A percentile compares a stretch with the other conserved stretches of the same genome.
Conservation (phyloP, 2,888 invertebrate genomes). For the Spicauda simplicius region DNA sequence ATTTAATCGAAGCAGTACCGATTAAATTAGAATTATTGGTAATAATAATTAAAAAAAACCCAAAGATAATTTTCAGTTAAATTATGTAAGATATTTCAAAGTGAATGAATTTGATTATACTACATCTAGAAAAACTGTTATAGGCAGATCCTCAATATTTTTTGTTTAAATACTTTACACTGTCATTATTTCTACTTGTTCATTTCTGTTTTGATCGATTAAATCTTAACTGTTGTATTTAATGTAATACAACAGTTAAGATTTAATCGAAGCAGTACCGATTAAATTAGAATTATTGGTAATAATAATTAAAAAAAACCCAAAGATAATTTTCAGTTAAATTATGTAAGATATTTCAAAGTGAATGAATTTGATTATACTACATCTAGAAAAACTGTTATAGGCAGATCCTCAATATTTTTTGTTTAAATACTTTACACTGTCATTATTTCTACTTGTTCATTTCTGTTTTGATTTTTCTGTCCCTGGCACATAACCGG, state of each 20-base stretch:
- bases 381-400: background rate
- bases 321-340: no score
- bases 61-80: no score
- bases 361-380: constrained; percentile 11
- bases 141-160: constrained; percentile 5
- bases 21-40: no score
- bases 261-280: no score
- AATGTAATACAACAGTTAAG: no score
- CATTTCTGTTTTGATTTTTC: constrained; percentile 73
- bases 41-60: no score
- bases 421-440: constrained; percentile 16
- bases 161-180: constrained; percentile 16
- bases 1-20: no score
- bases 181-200: constrained; percentile 64
- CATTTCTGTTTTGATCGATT: constrained; percentile 71
- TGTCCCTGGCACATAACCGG: constrained; percentile 78
- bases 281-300: no score
- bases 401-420: constrained; percentile 5
- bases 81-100: background rate
- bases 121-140: background rate
- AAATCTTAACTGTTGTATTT: no score
- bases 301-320: no score
- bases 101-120: constrained; percentile 11
- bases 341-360: background rate
- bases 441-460: constrained; percentile 64